Evolutionary conservation across 2,113 vertebrate genomes (phyloP), one percentile per base, ranked within the genome.

Genomic region (Jaculus jaculus): DNA sequence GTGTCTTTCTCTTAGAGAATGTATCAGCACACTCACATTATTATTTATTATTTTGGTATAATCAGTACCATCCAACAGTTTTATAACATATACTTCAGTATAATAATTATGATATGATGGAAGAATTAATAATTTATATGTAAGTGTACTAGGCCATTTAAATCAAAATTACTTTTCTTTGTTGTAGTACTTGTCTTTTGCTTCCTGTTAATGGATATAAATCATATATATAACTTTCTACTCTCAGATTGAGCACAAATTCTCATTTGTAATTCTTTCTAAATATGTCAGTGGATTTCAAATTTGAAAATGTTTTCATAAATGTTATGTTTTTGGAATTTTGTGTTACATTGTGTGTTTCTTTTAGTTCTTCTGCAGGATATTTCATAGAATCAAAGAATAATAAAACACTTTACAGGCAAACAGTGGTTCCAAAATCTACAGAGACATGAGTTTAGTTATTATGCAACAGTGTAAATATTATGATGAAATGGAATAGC

Each of bases 401-500:
- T 91, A 96, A 92, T 77, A 97, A 98, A 98, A 95, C 63, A 79
- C 89, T 75, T 73, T 96, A 96, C 42, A n/a, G 95, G 95, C 91
- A 92, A 96, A 96, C 88, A 81, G 69, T 74, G 94, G 93, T 92
- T 91, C 97, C 97, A 84, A 97, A 98, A 97, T 80, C 69, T 96
- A 96, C 89, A 92, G 96, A 97, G 94, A 98, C 94, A 96, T 91
- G 54, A 87, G 92, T 93, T 75, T 81, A 93, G 96, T 71, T 69
- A 80, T 97, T 87, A 91, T 18, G 97, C 77, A 97, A 97, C 97
- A 98, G 82, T 89, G 91, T 92, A 91, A 96, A 69, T 97, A 97
- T 97, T 96, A 95, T 91, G 13, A 0, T 80, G 92, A 95, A 96
- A 95, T 93, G 85, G 71, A 91, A 96, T 80, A 92, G 87, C 82